These are phyloP conservation scores for Crotophaga sulcirostris DNA, from an alignment of 2,113 vertebrate species.

Conservation along the genomic window DNA sequence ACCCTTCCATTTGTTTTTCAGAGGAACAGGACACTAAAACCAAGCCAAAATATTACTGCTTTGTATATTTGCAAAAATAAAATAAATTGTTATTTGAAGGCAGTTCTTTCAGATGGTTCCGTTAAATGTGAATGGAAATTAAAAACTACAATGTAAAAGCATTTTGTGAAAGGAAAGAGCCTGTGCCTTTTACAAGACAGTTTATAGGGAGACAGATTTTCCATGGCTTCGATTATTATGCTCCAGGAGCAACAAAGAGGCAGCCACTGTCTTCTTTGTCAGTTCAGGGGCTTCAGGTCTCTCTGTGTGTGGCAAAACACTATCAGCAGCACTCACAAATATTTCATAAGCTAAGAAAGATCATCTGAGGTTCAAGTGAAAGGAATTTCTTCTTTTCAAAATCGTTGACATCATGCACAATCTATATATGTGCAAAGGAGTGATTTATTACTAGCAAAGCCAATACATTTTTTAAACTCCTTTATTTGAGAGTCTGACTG, in stretches of 20 bases:
- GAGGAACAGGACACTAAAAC: background rate
- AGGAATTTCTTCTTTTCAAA: slow-evolving; percentile 10
- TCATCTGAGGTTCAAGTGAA: background rate
- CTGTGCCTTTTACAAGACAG: slow-evolving; percentile 8
- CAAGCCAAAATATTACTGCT: background rate
- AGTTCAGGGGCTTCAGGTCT: background rate
- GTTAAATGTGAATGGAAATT: slow-evolving; percentile 16
- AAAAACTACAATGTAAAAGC: slow-evolving; percentile 27
- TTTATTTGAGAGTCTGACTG: background rate
- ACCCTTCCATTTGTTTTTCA: slow-evolving; percentile 25
- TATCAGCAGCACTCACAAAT: background rate
- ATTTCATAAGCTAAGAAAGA: slow-evolving; percentile 9
- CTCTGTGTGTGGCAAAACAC: background rate
- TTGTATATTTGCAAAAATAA: slow-evolving; percentile 1
- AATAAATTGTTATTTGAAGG: background rate
- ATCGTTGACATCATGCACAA: background rate
- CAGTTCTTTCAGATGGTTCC: background rate
- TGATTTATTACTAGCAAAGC: background rate
- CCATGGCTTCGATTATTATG: background rate
- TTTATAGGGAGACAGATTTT: slow-evolving; percentile 36
- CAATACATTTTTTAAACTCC: background rate
- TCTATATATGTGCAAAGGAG: background rate
- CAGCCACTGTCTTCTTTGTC: background rate
- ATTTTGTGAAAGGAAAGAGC: background rate
- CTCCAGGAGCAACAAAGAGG: slow-evolving; percentile 21